phyloP scores from a whole-genome alignment of 2,797 vertebrate species.

The Bryconaethiops microstoma region DNA sequence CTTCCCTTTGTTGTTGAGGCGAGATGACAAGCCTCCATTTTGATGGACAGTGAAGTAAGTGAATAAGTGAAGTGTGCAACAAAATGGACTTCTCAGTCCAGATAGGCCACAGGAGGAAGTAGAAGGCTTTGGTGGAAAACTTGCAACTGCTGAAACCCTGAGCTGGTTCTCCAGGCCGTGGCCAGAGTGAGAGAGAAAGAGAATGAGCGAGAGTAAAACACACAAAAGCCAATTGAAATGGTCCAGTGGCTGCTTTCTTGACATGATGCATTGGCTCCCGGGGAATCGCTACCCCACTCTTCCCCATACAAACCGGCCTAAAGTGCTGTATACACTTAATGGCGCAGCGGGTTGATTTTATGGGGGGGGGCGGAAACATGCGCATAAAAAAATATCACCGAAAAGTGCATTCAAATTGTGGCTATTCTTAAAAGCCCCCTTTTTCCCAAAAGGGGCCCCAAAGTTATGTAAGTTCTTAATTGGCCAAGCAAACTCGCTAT shows the following conservation, averaged over 20 bases:
- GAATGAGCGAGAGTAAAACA: conserved; percentile 55
- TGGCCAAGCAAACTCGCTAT: conserved; percentile 13
- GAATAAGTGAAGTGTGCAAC: conserved; percentile 41
- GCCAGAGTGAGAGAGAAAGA: conserved; percentile 47
- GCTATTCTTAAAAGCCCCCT: not conserved
- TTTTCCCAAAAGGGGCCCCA: conserved; percentile 2
- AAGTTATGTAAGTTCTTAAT: conserved; percentile 32
- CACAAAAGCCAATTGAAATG: conserved; percentile 78
- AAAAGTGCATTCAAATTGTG: not conserved
- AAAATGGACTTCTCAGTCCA: conserved; percentile 44
- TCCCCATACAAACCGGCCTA: not conserved
- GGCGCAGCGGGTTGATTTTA: not conserved
- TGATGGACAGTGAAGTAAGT: conserved; percentile 37
- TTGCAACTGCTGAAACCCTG: conserved; percentile 32
- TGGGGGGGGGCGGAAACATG: too few relatives aligned
- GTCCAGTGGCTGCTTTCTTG: conserved; percentile 79
- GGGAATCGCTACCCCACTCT: conserved; percentile 6
- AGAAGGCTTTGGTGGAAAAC: not conserved
- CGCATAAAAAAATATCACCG: not conserved
- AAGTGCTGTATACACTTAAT: not conserved
- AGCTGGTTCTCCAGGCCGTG: conserved; percentile 73
- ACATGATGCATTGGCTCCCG: conserved; percentile 62
- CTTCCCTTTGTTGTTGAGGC: conserved; percentile 30
- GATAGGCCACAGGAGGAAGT: conserved; percentile 24
- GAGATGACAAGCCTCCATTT: conserved; percentile 60